Conservation (phyloP, 2,797 vertebrate species). For the Leuciscus waleckii region DNA sequence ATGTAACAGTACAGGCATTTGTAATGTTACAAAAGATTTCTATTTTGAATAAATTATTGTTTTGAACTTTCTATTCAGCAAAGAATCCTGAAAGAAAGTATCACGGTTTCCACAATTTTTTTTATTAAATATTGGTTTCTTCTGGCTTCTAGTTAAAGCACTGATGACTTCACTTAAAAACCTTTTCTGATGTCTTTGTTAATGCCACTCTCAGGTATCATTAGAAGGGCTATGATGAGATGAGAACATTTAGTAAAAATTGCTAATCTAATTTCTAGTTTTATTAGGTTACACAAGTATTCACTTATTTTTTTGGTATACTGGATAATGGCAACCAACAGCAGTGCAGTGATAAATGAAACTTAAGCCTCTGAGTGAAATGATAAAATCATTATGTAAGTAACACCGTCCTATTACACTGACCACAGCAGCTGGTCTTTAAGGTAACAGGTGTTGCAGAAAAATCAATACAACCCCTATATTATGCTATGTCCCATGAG, state of each 20-base stretch:
- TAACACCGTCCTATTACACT: conserved; percentile 54
- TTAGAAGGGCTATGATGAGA: neutral
- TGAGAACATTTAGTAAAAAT: conserved; percentile 37
- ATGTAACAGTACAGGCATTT: neutral
- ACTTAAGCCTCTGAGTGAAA: conserved; percentile 23
- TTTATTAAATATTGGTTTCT: neutral
- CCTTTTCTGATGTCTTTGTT: conserved; percentile 6
- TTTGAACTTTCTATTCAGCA: neutral
- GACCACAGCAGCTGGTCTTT: conserved; percentile 37
- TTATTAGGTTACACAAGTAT: conserved; percentile 33
- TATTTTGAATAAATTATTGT: neutral
- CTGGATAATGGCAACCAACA: conserved; percentile 13
- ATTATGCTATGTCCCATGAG: conserved; percentile 49
- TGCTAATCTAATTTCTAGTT: conserved; percentile 18
- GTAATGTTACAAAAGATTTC: neutral
- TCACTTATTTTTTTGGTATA: conserved; percentile 32
- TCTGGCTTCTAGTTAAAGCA: neutral
- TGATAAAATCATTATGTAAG: conserved; percentile 59
- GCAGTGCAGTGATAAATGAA: conserved; percentile 7
- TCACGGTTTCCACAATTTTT: neutral
- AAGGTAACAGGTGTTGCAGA: conserved; percentile 61
- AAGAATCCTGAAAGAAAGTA: neutral
- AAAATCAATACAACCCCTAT: conserved; percentile 69
- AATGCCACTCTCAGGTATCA: conserved; percentile 11
- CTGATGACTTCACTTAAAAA: conserved; percentile 24